phyloP scores from a whole-genome alignment of 2,888 invertebrate species.

The Herminia tarsipennalis region DNA sequence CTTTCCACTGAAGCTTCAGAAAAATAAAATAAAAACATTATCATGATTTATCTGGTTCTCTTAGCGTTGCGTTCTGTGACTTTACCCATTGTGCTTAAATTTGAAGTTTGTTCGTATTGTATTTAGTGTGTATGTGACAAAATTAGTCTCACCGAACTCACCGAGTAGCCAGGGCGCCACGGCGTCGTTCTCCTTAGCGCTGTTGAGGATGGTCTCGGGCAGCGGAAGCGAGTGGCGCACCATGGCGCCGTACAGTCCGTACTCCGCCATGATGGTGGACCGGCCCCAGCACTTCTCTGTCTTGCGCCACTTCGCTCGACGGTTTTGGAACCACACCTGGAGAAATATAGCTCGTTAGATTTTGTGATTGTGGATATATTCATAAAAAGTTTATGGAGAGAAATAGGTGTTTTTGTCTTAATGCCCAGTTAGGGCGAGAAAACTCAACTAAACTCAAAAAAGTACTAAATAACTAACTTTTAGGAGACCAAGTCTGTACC shows the following conservation, averaged over 20 bases:
- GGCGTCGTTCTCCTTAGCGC: slow-evolving; percentile 97
- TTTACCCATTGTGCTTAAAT: background rate
- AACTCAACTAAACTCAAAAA: too few relatives aligned
- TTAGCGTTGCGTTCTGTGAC: too few relatives aligned
- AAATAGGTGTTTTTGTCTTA: too few relatives aligned
- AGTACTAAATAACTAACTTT: too few relatives aligned
- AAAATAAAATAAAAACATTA: too few relatives aligned
- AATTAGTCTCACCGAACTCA: slow-evolving; percentile 82
- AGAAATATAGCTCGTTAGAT: too few relatives aligned
- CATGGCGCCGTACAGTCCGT: slow-evolving; percentile 99
- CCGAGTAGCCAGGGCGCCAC: slow-evolving; percentile 99
- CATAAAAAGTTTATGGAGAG: too few relatives aligned
- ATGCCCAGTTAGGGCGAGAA: too few relatives aligned
- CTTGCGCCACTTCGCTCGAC: slow-evolving; percentile 99
- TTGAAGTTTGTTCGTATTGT: background rate
- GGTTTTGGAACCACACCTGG: slow-evolving; percentile 99
- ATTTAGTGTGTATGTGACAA: slow-evolving; percentile 34
- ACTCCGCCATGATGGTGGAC: slow-evolving; percentile 99
- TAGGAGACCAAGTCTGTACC: too few relatives aligned
- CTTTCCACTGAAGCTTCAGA: too few relatives aligned
- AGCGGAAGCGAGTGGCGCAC: slow-evolving; percentile 99
- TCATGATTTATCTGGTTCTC: too few relatives aligned
- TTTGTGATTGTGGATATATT: too few relatives aligned
- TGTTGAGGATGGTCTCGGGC: slow-evolving; percentile 99
- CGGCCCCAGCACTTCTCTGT: slow-evolving; percentile 99